Percentiles rank a stretch among this genome's conserved stretches.
These are phyloP conservation scores for Caenorhabditis imperialis DNA, from an alignment of 2,888 invertebrate genomes.

Conservation along the genomic window DNA sequence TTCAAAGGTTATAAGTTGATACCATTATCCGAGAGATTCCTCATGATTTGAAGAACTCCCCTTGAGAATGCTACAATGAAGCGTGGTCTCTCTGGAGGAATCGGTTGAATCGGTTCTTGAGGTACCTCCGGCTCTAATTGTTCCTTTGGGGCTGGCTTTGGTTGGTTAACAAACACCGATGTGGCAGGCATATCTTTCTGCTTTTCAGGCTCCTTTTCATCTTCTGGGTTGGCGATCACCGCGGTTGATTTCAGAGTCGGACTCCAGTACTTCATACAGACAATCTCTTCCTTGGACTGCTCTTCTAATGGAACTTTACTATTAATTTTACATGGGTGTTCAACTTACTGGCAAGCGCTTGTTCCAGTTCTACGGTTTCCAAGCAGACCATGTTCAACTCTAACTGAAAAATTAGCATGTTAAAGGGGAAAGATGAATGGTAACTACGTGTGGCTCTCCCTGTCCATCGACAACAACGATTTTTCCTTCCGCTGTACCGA, in stretches of 20 bases:
- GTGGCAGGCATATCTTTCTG: conserved; percentile 18
- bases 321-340: background rate
- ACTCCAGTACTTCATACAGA: conserved; percentile 55
- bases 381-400: conserved; percentile 83
- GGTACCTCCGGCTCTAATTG: background rate
- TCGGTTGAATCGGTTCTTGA: conserved; percentile 25
- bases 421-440: background rate
- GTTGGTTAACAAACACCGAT: conserved; percentile 13
- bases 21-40: conserved; percentile 90
- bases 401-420: conserved; percentile 82
- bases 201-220: conserved; percentile 6
- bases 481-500: conserved; percentile 91
- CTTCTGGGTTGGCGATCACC: conserved; percentile 13
- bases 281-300: conserved; percentile 51
- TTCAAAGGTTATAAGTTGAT: background rate
- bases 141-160: background rate
- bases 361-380: conserved; percentile 73
- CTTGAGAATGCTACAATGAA: conserved; percentile 90
- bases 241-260: conserved; percentile 47
- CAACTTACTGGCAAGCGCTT: conserved; percentile 78
- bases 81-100: conserved; percentile 80
- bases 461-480: conserved; percentile 94
- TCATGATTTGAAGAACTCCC: conserved; percentile 91
- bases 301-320: conserved; percentile 46
- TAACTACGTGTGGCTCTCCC: conserved; percentile 83